Conservation (phyloP, 2,797 vertebrate genomes). For the Parauchenoglanis ngamensis region DNA sequence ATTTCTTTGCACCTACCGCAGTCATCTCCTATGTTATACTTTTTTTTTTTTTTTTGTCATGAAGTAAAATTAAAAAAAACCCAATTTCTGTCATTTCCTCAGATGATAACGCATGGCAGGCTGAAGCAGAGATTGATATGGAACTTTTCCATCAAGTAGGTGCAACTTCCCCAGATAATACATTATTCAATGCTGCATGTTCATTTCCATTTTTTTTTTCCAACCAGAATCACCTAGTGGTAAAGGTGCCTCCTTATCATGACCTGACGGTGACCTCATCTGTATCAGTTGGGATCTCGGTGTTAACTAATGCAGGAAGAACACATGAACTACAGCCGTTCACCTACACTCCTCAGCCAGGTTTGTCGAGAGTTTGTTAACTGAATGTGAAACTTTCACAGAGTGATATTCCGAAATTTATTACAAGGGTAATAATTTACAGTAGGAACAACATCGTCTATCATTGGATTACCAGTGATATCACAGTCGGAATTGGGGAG, state of each 20-base stretch:
- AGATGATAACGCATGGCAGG: conserved; percentile 97
- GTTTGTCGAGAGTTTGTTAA: conserved; percentile 69
- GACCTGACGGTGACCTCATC: conserved; percentile 88
- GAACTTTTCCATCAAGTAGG: conserved; percentile 98
- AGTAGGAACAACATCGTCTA: not conserved
- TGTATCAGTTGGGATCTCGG: conserved; percentile 90
- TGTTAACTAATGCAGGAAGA: conserved; percentile 95
- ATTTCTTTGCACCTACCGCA: not conserved
- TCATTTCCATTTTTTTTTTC: not conserved
- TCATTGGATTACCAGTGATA: not conserved
- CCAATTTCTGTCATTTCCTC: conserved; percentile 39
- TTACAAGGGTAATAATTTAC: not conserved
- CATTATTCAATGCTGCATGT: not conserved
- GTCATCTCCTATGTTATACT: not conserved
- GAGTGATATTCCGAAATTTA: not conserved
- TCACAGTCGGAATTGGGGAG: no score
- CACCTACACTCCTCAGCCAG: conserved; percentile 92
- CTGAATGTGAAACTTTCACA: not conserved
- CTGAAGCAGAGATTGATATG: conserved; percentile 98
- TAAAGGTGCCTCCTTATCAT: conserved; percentile 95
- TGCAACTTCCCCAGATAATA: not conserved
- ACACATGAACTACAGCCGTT: conserved; percentile 95
- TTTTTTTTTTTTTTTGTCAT: not conserved
- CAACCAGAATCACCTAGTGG: conserved; percentile 94
- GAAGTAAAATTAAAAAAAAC: not conserved